Evolutionary conservation across 2,797 vertebrate genomes (phyloP), one percentile per base, ranked within the genome.

Genomic region (Pangasius krempfi): DNA sequence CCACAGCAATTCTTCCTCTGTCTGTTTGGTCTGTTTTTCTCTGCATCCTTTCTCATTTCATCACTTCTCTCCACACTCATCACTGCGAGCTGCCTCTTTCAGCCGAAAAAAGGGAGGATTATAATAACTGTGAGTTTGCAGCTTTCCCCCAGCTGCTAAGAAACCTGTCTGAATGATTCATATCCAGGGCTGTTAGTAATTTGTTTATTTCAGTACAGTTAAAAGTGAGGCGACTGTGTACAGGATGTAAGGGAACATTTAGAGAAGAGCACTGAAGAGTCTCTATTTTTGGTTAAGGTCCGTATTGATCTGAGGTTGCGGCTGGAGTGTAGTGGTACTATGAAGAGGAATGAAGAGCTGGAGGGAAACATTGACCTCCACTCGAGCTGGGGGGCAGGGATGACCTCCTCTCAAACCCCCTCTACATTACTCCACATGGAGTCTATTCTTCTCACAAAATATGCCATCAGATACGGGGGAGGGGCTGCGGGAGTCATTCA

Each of bases 371-470:
- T 62, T 76, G 60, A 85, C 90, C 87, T 89, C 75, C 84, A 82
- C 88, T 89, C 86, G 66, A 66, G 85, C 18, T 56, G 20, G 37
- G 85, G 68, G 88, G 58, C 47, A 64, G 85, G 54, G 78, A 87
- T 78, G 80, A 83, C 76, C 76, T 84, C 73, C 62, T 84, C 68
- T 87, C 68, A 86, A 87, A 33, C 52, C 78, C 9, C 73, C 52
- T 56, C 85, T 72, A 75, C 75, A 87, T 80, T 82, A 86, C 85
- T 88, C 86, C 78, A 84, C 87, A 85, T 80, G 33, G 79, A 68
- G 88, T 85, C 81, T 75, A 68, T 90, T 93, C 86, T 86, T 80
- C 86, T 84, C 83, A 87, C 89, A 89, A 85, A 90, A 88, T 90
- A 86, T 89, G 87, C 66, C 75, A 58, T 89, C 62, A 76, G 85